phyloP scores from a whole-genome alignment of 2,113 vertebrate genomes.

The Archocentrus centrarchus region DNA sequence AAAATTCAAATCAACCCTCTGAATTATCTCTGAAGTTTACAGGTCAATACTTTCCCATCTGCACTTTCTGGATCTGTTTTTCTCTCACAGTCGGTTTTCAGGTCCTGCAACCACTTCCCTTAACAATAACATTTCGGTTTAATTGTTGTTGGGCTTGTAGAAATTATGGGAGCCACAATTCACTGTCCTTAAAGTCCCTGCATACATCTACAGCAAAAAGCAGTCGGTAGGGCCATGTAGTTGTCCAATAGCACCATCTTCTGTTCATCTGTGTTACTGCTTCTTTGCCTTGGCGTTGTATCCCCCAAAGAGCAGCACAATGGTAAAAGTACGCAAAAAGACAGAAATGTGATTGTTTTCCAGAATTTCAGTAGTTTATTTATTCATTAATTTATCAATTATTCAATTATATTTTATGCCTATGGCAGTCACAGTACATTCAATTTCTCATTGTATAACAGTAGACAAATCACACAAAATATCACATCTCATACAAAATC shows the following conservation, averaged over 20 bases:
- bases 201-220: not conserved
- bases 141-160: not conserved
- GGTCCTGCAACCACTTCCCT: not conserved
- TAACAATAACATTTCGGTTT: not conserved
- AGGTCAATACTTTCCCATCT: not conserved
- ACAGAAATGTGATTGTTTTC: not conserved
- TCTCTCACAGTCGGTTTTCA: not conserved
- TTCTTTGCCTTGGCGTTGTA: not conserved
- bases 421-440: slow-evolving; percentile 80
- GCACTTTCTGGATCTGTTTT: not conserved
- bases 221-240: not conserved
- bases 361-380: slow-evolving; percentile 63
- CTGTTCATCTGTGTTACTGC: slow-evolving; percentile 19
- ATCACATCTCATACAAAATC: slow-evolving; percentile 83
- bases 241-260: slow-evolving; percentile 27
- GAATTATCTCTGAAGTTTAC: not conserved
- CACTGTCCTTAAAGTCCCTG: not conserved
- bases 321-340: not conserved
- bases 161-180: not conserved
- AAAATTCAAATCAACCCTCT: not conserved
- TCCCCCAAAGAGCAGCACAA: not conserved
- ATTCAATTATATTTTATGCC: slow-evolving; percentile 67
- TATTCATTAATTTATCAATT: slow-evolving; percentile 66
- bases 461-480: slow-evolving; percentile 80
- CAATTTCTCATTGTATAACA: slow-evolving; percentile 75